Evolutionary conservation across 2,113 vertebrate species (phyloP).

Genomic region (Hylia prasina): DNA sequence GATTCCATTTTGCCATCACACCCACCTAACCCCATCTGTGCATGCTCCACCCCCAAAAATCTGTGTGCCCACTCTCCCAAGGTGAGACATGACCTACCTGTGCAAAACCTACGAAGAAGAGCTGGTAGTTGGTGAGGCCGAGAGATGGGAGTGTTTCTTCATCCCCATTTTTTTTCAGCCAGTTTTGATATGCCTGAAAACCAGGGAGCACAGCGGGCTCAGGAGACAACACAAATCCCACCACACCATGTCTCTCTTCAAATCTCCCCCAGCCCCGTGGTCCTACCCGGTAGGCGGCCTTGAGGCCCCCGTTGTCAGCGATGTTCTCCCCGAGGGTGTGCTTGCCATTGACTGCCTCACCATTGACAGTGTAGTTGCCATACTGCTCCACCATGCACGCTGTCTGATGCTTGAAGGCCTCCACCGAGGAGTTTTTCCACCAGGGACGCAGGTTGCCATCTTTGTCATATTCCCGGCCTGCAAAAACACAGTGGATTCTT

Average conservation of each 20-base stretch:
- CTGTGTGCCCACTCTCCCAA: rapidly evolving
- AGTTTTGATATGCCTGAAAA: slow-evolving; percentile 91
- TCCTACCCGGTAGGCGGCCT: slow-evolving; percentile 89
- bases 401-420: slow-evolving; percentile 91
- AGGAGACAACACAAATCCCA: neutral
- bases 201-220: neutral
- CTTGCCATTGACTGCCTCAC: slow-evolving; percentile 88
- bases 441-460: slow-evolving; percentile 92
- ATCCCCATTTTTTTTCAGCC: slow-evolving; percentile 87
- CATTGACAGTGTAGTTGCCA: slow-evolving; percentile 86
- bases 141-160: slow-evolving; percentile 85
- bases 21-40: neutral
- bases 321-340: slow-evolving; percentile 97
- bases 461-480: slow-evolving; percentile 94
- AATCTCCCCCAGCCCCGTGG: neutral
- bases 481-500: neutral
- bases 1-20: neutral
- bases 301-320: slow-evolving; percentile 94
- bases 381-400: slow-evolving; percentile 95
- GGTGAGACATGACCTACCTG: slow-evolving; percentile 78
- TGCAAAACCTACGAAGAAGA: slow-evolving; percentile 95
- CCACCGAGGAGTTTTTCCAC: slow-evolving; percentile 95
- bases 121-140: slow-evolving; percentile 89
- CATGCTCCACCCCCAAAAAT: neutral
- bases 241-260: rapidly evolving